Evolutionary conservation across 92 coral and sea anemone genomes (phyloP).

Genomic region (Parazoanthus swiftii): DNA sequence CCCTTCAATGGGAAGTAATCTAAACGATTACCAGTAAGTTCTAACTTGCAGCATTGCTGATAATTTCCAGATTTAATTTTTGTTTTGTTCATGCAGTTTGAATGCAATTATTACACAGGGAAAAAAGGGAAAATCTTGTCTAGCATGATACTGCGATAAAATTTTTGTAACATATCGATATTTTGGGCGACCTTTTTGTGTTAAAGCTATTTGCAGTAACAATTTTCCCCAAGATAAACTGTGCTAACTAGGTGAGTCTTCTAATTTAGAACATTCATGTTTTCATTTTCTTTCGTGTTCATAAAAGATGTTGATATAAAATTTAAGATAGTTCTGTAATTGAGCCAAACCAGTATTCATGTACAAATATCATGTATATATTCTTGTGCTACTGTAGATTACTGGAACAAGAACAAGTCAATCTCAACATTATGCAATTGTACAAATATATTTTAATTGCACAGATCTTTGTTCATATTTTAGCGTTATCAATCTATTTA

Average conservation of each 20-base stretch:
- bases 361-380: background rate
- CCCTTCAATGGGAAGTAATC: background rate
- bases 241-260: background rate
- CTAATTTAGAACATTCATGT: background rate
- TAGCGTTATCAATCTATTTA: background rate
- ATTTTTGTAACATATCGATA: background rate
- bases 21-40: background rate
- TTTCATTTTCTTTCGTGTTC: background rate
- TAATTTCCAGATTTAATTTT: background rate
- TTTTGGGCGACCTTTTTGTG: background rate
- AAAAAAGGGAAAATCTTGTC: background rate
- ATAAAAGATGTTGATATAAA: background rate
- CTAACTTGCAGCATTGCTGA: background rate
- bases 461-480: background rate
- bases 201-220: background rate
- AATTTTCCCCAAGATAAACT: background rate
- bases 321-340: background rate
- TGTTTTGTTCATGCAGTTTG: background rate
- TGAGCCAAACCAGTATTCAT: conserved; percentile 7
- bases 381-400: background rate
- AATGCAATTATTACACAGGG: background rate
- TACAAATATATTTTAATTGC: background rate
- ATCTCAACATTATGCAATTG: background rate
- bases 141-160: background rate
- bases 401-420: background rate